Evolutionary conservation across 2,888 invertebrate species (phyloP).

Genomic region (Nymphalis urticae): DNA sequence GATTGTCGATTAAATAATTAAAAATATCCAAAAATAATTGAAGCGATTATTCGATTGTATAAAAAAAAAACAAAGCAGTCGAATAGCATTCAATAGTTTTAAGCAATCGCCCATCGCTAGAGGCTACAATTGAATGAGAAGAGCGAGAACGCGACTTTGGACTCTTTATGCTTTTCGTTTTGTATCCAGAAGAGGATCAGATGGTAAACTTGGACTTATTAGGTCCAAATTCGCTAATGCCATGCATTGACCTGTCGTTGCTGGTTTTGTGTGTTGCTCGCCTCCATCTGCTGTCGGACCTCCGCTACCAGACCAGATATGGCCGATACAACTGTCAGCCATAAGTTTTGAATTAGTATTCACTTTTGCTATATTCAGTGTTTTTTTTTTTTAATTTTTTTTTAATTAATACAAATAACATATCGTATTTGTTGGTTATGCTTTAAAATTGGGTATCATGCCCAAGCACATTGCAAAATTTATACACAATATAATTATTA

Average conservation of each 20-base stretch:
- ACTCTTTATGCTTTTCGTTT: not conserved
- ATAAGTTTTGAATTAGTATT: conserved; percentile 47
- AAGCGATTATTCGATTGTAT: too few relatives aligned
- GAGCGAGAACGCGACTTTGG: not conserved
- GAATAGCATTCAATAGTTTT: too few relatives aligned
- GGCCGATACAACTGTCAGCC: conserved; percentile 87
- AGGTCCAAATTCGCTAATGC: conserved; percentile 28
- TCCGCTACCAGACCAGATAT: conserved; percentile 90
- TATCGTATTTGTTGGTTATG: not conserved
- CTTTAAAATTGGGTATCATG: conserved; percentile 2
- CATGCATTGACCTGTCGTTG: conserved; percentile 80
- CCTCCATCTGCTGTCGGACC: conserved; percentile 88
- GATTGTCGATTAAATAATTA: too few relatives aligned
- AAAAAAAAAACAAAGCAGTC: too few relatives aligned
- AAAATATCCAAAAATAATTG: too few relatives aligned
- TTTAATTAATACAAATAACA: not conserved
- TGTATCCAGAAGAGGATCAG: conserved; percentile 14
- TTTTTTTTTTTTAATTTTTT: not conserved
- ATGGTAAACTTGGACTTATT: not conserved
- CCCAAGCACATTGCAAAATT: not conserved
- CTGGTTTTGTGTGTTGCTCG: conserved; percentile 75
- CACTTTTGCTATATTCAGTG: not conserved
- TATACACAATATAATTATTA: conserved; percentile 4
- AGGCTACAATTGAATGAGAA: not conserved
- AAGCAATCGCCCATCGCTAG: not conserved